These are phyloP conservation scores for Phrynocephalus guinanensis DNA, from an alignment of 2,797 vertebrate species.

Conservation along the genomic window DNA sequence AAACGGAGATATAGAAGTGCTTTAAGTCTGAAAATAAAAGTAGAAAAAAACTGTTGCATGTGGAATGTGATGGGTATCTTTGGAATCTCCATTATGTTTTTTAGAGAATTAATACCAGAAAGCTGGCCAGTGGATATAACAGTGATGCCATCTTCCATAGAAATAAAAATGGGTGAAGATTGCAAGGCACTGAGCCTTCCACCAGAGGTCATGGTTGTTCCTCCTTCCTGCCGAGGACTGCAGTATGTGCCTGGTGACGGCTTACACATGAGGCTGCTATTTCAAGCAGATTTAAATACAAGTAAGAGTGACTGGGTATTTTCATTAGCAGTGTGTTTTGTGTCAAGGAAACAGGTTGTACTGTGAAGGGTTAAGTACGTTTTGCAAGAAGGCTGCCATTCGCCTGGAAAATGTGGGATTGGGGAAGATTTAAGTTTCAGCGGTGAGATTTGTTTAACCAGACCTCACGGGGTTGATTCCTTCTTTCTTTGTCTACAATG, in stretches of 20 bases:
- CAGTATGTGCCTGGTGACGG: constrained; percentile 77
- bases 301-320: constrained; percentile 62
- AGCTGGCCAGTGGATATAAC: constrained; percentile 74
- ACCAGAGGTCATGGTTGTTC: constrained; percentile 82
- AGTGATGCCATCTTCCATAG: constrained; percentile 73
- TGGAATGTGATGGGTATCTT: too few relatives aligned
- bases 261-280: constrained; percentile 84
- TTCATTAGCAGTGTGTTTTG: neutral
- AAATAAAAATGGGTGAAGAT: constrained; percentile 67
- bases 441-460: neutral
- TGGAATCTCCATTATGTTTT: neutral
- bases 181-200: constrained; percentile 78
- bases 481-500: neutral
- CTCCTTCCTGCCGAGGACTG: constrained; percentile 81
- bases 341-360: neutral
- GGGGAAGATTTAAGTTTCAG: constrained; percentile 1
- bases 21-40: neutral
- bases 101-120: constrained; percentile 60
- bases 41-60: too few relatives aligned
- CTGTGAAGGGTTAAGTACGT: neutral
- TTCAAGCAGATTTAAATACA: constrained; percentile 59
- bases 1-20: neutral
- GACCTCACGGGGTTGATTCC: neutral
- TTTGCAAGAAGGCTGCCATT: constrained; percentile 6
- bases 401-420: neutral